A percentile compares a stretch with the other conserved stretches of the same genome.
Conservation (phyloP, 2,888 invertebrate genomes). For the Sinodicranocentrus sp. region DNA sequence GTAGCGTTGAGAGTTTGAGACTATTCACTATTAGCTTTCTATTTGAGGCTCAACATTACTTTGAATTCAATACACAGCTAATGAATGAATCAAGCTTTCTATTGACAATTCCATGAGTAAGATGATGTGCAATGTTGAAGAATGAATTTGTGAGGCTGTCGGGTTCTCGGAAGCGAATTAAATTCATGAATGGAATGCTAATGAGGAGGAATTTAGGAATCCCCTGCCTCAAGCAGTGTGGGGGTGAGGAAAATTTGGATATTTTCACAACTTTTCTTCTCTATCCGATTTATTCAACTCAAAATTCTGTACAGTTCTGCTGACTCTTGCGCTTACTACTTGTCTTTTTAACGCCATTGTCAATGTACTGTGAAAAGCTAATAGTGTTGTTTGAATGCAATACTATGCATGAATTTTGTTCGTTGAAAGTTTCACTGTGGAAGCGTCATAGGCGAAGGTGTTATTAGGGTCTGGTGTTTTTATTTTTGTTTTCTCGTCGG, state of each 20-base stretch:
- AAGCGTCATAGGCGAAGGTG: too few relatives aligned
- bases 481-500: too few relatives aligned
- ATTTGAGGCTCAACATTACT: slow-evolving; percentile 17
- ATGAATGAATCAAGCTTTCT: slow-evolving; percentile 62
- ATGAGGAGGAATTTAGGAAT: slow-evolving; percentile 51
- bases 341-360: slow-evolving; percentile 15
- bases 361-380: background rate
- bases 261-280: slow-evolving; percentile 57
- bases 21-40: too few relatives aligned
- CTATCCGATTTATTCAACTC: too few relatives aligned
- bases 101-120: slow-evolving; percentile 20
- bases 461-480: too few relatives aligned
- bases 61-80: slow-evolving; percentile 67
- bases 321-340: background rate
- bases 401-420: slow-evolving; percentile 21
- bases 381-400: slow-evolving; percentile 13
- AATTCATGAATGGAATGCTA: slow-evolving; percentile 72
- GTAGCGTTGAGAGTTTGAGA: background rate
- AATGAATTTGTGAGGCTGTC: slow-evolving; percentile 50
- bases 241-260: slow-evolving; percentile 45
- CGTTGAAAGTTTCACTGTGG: slow-evolving; percentile 27
- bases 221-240: slow-evolving; percentile 26
- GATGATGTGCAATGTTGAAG: slow-evolving; percentile 4
- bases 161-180: slow-evolving; percentile 60
- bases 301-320: too few relatives aligned